Evolutionary conservation across 35 echinoderm and acorn worm species (phyloP), one percentile per base, ranked within the genome.

Genomic region (Stichopus chloronotus): DNA sequence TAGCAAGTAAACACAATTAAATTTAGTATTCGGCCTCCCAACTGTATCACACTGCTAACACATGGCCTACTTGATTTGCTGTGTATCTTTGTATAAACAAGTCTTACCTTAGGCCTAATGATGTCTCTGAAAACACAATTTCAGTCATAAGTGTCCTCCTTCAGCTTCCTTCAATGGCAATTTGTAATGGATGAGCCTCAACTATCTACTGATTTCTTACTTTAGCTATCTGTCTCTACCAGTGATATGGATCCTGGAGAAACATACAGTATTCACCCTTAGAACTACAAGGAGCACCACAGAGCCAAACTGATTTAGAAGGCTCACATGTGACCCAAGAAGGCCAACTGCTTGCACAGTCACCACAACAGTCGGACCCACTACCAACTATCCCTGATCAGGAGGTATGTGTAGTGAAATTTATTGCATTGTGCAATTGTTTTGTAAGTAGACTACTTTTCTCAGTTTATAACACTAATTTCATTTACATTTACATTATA

Each of bases 141-240:
- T n/a, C n/a, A n/a, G n/a, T n/a, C n/a, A n/a, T n/a, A n/a, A n/a
- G n/a, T n/a, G n/a, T n/a, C n/a, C n/a, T 43, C 30, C 30, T 43
- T 43, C 30, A 43, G 30, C 30, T 43, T 43, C 30, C 30, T 43
- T 43, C 30, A 43, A 43, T 43, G 30, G 30, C 30, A 43, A 43
- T 43, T 43, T 43, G 30, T 43, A 43, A 43, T 43, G 30, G 30
- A 43, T 71, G 65, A 13, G 11, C 11, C 11, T 71, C n/a, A 11
- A 71, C n/a, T 71, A 71, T 71, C n/a, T 71, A 71, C 65, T 71
- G 65, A n/a, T 71, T 71, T 71, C 65, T 71, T 71, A 71, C 65
- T 71, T 71, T 71, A 71, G 65, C n/a, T 71, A 71, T 4, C 65
- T 71, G 65, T 71, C 65, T 4, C 65, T n/a, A 71, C 30, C 4